phyloP scores from a whole-genome alignment of 2,888 invertebrate species.

The Melieria omissa region DNA sequence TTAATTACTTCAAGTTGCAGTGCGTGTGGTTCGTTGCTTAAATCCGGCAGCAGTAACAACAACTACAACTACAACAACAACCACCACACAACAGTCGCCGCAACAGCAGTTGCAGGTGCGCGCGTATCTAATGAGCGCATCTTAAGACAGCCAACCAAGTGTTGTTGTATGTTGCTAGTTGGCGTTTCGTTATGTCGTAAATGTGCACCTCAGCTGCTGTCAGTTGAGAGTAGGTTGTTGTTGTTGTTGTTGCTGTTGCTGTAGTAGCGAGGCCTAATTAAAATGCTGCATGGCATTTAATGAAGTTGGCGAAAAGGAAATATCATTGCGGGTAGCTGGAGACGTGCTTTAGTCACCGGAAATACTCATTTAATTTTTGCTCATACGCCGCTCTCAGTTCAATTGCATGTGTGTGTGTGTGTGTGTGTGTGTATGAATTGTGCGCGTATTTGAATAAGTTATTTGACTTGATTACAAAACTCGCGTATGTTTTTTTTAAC shows the following conservation, averaged over 20 bases:
- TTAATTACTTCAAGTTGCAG: constrained; percentile 50
- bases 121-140: not conserved
- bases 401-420: too few species aligned
- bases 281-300: constrained; percentile 57
- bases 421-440: too few species aligned
- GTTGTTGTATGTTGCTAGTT: too few species aligned
- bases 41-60: not conserved
- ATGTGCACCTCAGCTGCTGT: too few species aligned
- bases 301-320: constrained; percentile 51
- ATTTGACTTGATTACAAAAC: too few species aligned
- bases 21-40: constrained; percentile 24
- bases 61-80: not conserved
- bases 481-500: too few species aligned
- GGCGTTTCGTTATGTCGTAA: too few species aligned
- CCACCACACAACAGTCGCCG: not conserved
- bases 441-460: too few species aligned
- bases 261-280: constrained; percentile 50
- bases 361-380: not conserved
- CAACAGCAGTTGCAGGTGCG: not conserved
- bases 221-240: too few species aligned
- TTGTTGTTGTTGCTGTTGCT: not conserved
- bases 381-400: too few species aligned
- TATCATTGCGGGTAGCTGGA: constrained; percentile 49
- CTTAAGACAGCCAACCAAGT: not conserved
- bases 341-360: not conserved